Conservation (phyloP, 2,888 invertebrate species). For the Agriopis marginaria region DNA sequence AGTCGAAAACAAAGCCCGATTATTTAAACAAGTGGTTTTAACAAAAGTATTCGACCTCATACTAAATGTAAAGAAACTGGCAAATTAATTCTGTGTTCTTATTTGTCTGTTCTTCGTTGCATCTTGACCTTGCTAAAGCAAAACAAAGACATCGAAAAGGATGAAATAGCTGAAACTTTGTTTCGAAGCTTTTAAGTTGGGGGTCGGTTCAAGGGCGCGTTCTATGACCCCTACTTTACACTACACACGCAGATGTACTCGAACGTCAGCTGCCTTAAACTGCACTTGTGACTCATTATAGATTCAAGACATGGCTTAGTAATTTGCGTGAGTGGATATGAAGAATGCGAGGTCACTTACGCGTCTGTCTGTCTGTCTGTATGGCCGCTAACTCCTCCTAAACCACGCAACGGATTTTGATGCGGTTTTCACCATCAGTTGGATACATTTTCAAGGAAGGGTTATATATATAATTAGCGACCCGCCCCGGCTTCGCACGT, state of each 20-base stretch:
- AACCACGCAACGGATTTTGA: no score
- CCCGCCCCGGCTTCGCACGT: no score
- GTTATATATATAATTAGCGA: no score
- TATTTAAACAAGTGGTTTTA: conserved; percentile 13
- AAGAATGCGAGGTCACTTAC: conserved; percentile 8
- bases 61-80: neutral
- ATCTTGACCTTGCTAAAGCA: conserved; percentile 16
- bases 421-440: no score
- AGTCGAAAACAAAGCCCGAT: conserved; percentile 3
- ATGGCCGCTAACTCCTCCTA: no score
- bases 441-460: no score
- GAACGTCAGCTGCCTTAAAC: conserved; percentile 29
- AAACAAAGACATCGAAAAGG: conserved; percentile 21
- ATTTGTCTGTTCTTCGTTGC: neutral
- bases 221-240: conserved; percentile 41
- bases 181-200: conserved; percentile 15
- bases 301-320: conserved; percentile 21
- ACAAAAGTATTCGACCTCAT: conserved; percentile 22
- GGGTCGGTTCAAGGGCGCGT: conserved; percentile 48
- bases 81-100: conserved; percentile 1
- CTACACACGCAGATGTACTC: conserved; percentile 28
- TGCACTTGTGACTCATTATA: conserved; percentile 24
- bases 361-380: no score
- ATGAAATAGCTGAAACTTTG: conserved; percentile 15
- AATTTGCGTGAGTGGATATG: conserved; percentile 18